Evolutionary conservation across 1,140 invertebrate species (phyloP), one percentile per base, ranked within the genome.

Genomic region (Heliconius congener): DNA sequence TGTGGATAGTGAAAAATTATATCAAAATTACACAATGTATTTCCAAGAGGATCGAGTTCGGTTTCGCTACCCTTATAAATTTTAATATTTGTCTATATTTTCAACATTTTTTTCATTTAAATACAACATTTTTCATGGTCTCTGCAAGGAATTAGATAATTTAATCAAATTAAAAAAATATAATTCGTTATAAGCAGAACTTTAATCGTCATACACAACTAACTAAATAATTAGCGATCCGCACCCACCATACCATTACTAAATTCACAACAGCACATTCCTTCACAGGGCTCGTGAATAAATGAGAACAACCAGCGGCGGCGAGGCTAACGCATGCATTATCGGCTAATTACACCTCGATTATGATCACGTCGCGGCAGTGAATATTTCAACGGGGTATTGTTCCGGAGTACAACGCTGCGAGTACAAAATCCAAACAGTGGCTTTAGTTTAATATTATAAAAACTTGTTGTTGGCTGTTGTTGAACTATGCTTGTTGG

Each of bases 381-480:
- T 92, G 90, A 88, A 93, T 93, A 93, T 92, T 92, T 91, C 85
- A 92, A 81, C 70, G 73, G 70, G 77, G 83, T 77, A 91, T 91
- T 91, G 89, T 91, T 86, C 84, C 73, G 71, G 72, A 19, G 78
- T 39, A 71, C 74, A 72, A 77, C 87, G 79, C 72, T 82, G 88
- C 46, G 84, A 77, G 88, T 81, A 83, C 87, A 72, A 37, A 72
- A 34, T 23, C 88, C 76, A 74, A 83, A 77, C 74, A 52, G 42
- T 60, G 76, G 50, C 81, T 82, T 82, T 82, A 77, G 34, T 80
- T 60, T 81, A 76, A 73, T 30, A 73, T 39, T 72, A 72, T 19
- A 72, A 72, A 72, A 72, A 72, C 37, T 72, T 72, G 37, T 39
- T 71, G 30, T 39, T 37, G 3, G n/a, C 71, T 42, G 23, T 66